Conservation (phyloP, 1,140 invertebrate genomes). For the Drosophila elegans region DNA sequence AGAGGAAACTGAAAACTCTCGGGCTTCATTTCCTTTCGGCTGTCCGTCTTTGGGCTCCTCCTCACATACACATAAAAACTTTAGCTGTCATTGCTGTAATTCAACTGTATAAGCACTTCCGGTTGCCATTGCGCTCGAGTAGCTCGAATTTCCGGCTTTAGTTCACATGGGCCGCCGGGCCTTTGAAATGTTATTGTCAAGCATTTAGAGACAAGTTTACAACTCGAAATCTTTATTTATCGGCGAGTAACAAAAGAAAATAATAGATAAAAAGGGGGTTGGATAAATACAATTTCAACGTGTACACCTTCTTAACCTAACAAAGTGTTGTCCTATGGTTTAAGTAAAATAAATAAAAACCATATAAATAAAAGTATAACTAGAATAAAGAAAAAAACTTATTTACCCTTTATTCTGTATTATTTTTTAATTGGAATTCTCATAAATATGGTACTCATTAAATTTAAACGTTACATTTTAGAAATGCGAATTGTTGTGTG, state of each 20-base stretch:
- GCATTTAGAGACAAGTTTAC: constrained; percentile 2
- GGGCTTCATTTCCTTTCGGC: constrained; percentile 29
- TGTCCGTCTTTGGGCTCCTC: constrained; percentile 35
- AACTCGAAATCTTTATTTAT: constrained; percentile 2
- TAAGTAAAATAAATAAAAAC: no score
- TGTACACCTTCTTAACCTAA: no score
- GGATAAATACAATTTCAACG: neutral
- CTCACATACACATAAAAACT: constrained; percentile 65
- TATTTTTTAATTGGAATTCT: no score
- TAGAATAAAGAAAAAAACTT: no score
- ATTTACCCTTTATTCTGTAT: no score
- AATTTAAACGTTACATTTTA: no score
- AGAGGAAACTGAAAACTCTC: constrained; percentile 54
- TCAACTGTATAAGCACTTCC: constrained; percentile 76
- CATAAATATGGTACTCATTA: no score
- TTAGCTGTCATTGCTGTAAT: constrained; percentile 56
- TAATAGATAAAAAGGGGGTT: neutral
- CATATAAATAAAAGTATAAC: no score
- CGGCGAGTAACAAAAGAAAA: constrained; percentile 1
- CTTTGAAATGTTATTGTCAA: constrained; percentile 12
- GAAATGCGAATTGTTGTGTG: no score
- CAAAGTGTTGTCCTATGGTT: no score
- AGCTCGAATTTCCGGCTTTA: constrained; percentile 40
- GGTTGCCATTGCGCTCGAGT: constrained; percentile 51
- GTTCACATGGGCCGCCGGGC: constrained; percentile 7